Evolutionary conservation across 2,797 vertebrate species (phyloP).

Genomic region (Myotis myotis): DNA sequence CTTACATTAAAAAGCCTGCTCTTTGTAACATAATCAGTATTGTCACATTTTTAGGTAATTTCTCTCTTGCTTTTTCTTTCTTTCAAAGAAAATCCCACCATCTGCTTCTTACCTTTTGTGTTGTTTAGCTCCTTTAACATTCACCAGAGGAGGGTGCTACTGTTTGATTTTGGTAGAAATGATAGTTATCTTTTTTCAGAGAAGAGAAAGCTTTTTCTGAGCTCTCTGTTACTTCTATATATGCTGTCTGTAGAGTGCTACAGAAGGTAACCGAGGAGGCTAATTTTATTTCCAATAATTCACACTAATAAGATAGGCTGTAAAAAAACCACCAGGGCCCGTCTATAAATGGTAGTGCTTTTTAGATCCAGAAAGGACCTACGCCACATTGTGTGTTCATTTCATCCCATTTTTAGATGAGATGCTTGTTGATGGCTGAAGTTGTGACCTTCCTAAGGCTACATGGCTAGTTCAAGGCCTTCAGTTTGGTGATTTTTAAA

Average conservation of each 20-base stretch:
- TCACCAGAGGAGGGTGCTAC: slow-evolving; percentile 74
- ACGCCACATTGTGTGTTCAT: not conserved
- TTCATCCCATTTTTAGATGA: not conserved
- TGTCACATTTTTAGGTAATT: not conserved
- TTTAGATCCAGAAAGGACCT: not conserved
- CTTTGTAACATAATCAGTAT: slow-evolving; percentile 13
- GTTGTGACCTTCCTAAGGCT: slow-evolving; percentile 1
- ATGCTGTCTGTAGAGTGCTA: not conserved
- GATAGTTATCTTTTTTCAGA: not conserved
- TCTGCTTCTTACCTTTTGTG: not conserved
- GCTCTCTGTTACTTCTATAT: not conserved
- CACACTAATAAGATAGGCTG: not conserved
- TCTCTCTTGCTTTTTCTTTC: not conserved
- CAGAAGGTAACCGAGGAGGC: not conserved
- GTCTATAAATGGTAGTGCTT: not conserved
- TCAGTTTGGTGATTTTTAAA: slow-evolving; percentile 29
- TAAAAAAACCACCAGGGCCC: not conserved
- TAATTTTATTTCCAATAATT: slow-evolving; percentile 54
- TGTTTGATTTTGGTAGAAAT: slow-evolving; percentile 52
- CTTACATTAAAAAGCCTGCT: slow-evolving; percentile 11
- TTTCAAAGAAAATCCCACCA: not conserved
- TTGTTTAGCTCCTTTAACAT: slow-evolving; percentile 19
- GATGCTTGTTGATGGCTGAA: not conserved
- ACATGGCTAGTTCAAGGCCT: not conserved
- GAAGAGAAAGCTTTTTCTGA: slow-evolving; percentile 32